Evolutionary conservation across 2,888 invertebrate species (phyloP), one percentile per base, ranked within the genome.

Genomic region (Brachypalpus laphriformis): DNA sequence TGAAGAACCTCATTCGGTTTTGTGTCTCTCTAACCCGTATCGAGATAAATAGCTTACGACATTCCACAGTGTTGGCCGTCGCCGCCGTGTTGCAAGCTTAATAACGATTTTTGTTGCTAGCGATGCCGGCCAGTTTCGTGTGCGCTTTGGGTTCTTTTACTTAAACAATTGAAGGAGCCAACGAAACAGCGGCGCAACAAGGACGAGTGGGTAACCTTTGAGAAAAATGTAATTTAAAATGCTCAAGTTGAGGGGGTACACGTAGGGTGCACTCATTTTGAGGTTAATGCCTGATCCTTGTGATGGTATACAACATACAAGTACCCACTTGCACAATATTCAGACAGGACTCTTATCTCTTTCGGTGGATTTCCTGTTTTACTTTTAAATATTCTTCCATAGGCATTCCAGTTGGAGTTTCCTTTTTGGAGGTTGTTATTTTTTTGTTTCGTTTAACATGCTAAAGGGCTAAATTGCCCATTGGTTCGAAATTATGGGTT

Each of bases 401-500:
- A 14, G 61, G 61, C 75, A 63, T 75, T 65, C 34, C 14, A 18
- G 54, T 14, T 56, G 3, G 3, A 28, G 45, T 61, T 59, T 51
- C 18, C 61, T 49, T 45, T 47, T 47, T 18, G 34, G 31, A n/a
- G 3, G 42, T 37, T 70, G 61, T 25, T 63, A n/a, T 4, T 37
- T 70, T 49, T 72, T 37, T 37, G 57, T 71, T 85, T 71, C 25
- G 37, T 74, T 66, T 31, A 90, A 89, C 89, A 89, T 89, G 92
- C 91, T 91, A 90, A 90, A 90, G 92, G 92, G 91, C 89, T 90
- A 91, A 92, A 91, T 91, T 91, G 90, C 90, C 89, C 91, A 91
- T 91, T 92, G 91, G 91, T 89, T 91, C 89, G 88, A 92, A 91
- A 92, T 92, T 91, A 92, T 91, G 90, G 91, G 91, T 91, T 92